Conservation (phyloP, 2,888 invertebrate species). For the Orchesella flavescens region DNA sequence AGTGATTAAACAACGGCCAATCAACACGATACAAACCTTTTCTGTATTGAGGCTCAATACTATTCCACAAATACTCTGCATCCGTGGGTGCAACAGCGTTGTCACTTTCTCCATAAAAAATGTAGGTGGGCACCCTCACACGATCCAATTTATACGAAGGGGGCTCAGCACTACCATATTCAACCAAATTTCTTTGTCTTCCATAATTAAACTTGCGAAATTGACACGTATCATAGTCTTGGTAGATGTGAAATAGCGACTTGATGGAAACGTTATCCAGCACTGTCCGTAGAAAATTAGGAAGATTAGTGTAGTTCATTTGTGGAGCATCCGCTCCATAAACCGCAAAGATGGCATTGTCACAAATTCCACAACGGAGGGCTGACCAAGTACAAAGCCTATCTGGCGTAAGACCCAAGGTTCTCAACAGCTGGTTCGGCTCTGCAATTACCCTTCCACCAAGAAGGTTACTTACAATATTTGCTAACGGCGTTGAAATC, state of each 20-base stretch:
- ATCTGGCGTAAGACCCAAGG: background rate
- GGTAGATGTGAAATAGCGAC: conserved; percentile 31
- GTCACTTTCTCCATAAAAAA: conserved; percentile 37
- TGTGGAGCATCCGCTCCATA: conserved; percentile 33
- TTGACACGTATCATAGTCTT: conserved; percentile 23
- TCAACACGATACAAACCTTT: conserved; percentile 13
- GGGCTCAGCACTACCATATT: conserved; percentile 32
- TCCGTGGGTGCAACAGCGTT: background rate
- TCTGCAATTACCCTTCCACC: background rate
- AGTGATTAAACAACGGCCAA: conserved; percentile 31
- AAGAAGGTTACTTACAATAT: background rate
- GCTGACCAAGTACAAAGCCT: conserved; percentile 5
- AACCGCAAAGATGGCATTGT: background rate
- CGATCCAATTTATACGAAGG: conserved; percentile 29
- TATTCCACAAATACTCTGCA: background rate
- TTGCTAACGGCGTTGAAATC: background rate
- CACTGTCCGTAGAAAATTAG: conserved; percentile 35
- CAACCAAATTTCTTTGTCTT: conserved; percentile 11
- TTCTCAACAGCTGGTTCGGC: background rate
- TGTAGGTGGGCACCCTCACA: conserved; percentile 31
- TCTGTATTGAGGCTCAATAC: background rate
- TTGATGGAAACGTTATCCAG: conserved; percentile 16
- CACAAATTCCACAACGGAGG: conserved; percentile 39
- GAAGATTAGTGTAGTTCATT: conserved; percentile 42
- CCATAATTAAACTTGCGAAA: conserved; percentile 50